Percentiles rank a stretch among this genome's conserved stretches.
phyloP scores from a whole-genome alignment of 2,888 invertebrate species.

The Atherix ibis region DNA sequence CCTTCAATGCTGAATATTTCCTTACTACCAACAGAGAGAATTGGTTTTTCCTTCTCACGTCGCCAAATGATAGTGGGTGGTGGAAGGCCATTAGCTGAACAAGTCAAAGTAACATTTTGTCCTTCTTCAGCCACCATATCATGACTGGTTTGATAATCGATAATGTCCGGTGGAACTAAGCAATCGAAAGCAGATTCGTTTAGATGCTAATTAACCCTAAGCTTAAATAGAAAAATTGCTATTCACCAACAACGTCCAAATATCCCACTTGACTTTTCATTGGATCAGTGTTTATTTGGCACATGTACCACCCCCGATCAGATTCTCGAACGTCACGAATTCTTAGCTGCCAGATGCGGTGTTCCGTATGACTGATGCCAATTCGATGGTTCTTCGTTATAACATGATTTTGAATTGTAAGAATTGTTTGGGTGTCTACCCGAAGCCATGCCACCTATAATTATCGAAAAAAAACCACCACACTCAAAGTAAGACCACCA shows the following conservation, averaged over 20 bases:
- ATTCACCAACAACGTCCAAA: conserved; percentile 71
- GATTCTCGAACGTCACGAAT: conserved; percentile 69
- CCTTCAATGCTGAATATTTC: conserved; percentile 26
- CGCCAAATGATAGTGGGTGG: conserved; percentile 76
- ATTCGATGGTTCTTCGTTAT: conserved; percentile 80
- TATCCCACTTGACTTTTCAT: conserved; percentile 84
- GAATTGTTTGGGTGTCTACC: conserved; percentile 80
- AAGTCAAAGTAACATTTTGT: conserved; percentile 68
- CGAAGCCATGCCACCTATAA: conserved; percentile 74
- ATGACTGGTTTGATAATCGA: conserved; percentile 72
- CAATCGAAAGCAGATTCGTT: too few species aligned
- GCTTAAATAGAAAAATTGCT: too few species aligned
- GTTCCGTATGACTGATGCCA: conserved; percentile 69
- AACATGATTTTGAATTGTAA: conserved; percentile 79
- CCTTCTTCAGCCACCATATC: conserved; percentile 77
- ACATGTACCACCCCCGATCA: conserved; percentile 86
- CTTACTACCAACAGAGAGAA: conserved; percentile 22
- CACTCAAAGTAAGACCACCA: too few species aligned
- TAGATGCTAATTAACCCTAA: too few species aligned
- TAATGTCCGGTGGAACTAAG: conserved; percentile 72
- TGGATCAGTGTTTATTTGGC: conserved; percentile 83
- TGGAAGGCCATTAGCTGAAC: conserved; percentile 77
- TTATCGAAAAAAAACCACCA: too few species aligned
- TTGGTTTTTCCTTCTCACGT: conserved; percentile 56
- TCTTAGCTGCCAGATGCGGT: conserved; percentile 73